Evolutionary conservation across 2,888 invertebrate genomes (phyloP), one percentile per base, ranked within the genome.

Genomic region (Macropis europaea): DNA sequence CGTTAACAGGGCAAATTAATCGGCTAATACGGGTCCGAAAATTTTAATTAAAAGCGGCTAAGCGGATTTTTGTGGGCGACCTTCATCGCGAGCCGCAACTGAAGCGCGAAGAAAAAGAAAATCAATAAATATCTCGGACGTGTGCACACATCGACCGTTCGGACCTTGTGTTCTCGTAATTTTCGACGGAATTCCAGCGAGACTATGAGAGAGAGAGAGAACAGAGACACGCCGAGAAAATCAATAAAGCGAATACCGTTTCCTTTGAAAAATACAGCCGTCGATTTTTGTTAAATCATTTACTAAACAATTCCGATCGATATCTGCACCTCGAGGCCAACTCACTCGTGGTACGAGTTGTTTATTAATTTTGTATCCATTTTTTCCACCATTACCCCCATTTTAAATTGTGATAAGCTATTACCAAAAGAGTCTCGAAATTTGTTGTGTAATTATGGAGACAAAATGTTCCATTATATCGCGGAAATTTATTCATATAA

Each of bases 71-170:
- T 32, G 50, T 30, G 53, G 38, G 19, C 45, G 47, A 24, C 34
- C 28, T 48, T 42, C 59, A n/a, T 53, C 50, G 17, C 26, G 36
- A 34, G 45, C 9, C 32, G 30, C 60, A 50, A 42, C 42, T 48
- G 22, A 36, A 38, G 26, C 34, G 53, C 36, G 40, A 60, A 50
- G 36, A 54, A 34, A 54, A 43, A 43, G 36, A 62, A 67, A 67
- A 67, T 67, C 70, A 54, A 71, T 71, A 71, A 70, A 70, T 70
- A 69, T 69, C 64, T 69, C 50, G 56, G 56, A 57, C 53, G 59
- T 66, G 64, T 66, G 64, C 40, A 70, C 42, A 45, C 67, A 15
- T 28, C 48, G 63, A 36, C 52, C 19, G 36, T 28, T 28, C 30
- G 7, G 53, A 30, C 52, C 45, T 45, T 40, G 17, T 32, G 47